These are phyloP conservation scores for Drosophila anceps DNA, from an alignment of 2,888 invertebrate genomes.

Conservation along the genomic window DNA sequence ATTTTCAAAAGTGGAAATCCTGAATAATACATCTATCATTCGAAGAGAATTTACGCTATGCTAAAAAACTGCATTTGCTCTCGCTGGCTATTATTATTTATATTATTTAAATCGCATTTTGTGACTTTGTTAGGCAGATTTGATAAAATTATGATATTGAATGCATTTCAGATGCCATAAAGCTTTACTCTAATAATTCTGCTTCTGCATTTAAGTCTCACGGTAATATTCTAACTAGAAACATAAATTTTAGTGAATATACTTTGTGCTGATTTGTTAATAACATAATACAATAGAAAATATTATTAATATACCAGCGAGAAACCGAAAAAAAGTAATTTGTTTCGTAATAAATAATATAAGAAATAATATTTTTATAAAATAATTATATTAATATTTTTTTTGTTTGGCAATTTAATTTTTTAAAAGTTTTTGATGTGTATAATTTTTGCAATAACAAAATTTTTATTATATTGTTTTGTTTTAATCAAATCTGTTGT, in stretches of 20 bases:
- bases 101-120: constrained; percentile 5
- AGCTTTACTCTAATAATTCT: background rate
- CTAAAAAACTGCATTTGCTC: constrained; percentile 6
- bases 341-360: too few relatives aligned
- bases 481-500: background rate
- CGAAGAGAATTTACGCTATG: background rate
- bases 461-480: background rate
- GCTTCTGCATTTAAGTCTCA: too few relatives aligned
- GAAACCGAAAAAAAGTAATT: too few relatives aligned
- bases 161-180: background rate
- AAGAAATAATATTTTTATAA: too few relatives aligned
- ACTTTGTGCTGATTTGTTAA: too few relatives aligned
- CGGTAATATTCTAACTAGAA: too few relatives aligned
- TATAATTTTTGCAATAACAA: background rate
- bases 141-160: background rate
- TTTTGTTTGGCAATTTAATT: too few relatives aligned
- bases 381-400: too few relatives aligned
- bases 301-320: too few relatives aligned
- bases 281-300: too few relatives aligned
- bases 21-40: constrained; percentile 39
- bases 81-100: constrained; percentile 4
- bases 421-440: background rate
- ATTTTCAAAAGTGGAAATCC: constrained; percentile 39
- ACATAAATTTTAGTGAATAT: too few relatives aligned
- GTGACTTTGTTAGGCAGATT: background rate